Evolutionary conservation across 2,113 vertebrate species (phyloP), one percentile per base, ranked within the genome.

Genomic region (Varanus salvator): DNA sequence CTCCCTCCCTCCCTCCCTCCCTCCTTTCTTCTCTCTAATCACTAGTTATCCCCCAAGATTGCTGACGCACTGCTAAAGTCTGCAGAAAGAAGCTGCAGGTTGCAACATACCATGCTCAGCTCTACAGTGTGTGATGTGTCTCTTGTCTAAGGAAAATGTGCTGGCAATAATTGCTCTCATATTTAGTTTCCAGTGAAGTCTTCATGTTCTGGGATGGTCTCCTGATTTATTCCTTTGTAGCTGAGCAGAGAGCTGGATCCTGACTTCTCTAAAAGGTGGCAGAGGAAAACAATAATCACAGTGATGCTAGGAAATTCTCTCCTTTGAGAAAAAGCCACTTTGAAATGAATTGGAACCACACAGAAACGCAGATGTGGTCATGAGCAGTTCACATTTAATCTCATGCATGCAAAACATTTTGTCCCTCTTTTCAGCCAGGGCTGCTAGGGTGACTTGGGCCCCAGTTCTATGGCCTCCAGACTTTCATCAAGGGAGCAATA

Each of bases 81-180:
- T 82, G 80, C 4, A 54, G 21, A 23, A 6, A 64, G 31, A 60
- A 19, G 60, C 23, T 7, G 64, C 0, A 23, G 31, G 38, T 44
- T 44, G 38, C 38, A 44, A 44, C 38, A 44, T 44, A 44, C 38
- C 38, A 44, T 44, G 38, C 38, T 81, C 80, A 82, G 52, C 52
- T 34, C 38, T 80, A 29, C 17, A 31, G 60, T 64, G 4, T 21
- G 23, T 34, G 8, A 50, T 78, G 12, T 60, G 80, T 23, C 23
- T 82, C 11, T n/a, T 29, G 91, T 92, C 90, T 87, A 95, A 93
- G 93, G 93, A 92, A 87, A 94, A 88, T 1, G 84, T 17, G 31
- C 50, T 34, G 86, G 31, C 64, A 85, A 84, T 14, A 87, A 34
- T n/a, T 88, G 31, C 78, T 14, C 52, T n/a, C 68, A 82, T 66